Conservation (phyloP, 2,888 invertebrate species). For the Tipula lateralis region DNA sequence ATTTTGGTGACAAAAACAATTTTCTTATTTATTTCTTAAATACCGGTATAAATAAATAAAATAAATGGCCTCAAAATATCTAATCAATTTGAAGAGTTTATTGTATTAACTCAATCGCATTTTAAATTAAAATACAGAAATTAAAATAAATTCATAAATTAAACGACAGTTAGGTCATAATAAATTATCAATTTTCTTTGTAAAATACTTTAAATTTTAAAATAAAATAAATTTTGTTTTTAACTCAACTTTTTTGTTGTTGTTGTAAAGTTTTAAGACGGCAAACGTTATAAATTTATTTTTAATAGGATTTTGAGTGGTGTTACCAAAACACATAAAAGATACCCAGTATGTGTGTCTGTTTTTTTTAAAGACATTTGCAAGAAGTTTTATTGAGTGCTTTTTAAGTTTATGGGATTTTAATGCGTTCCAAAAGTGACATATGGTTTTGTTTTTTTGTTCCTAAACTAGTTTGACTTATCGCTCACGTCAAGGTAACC, state of each 20-base stretch:
- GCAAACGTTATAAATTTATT: background rate
- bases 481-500: background rate
- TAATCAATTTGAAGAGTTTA: background rate
- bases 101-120: background rate
- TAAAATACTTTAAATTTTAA: background rate
- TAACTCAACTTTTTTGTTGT: background rate
- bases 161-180: background rate
- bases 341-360: background rate
- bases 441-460: background rate
- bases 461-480: background rate
- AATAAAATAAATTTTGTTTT: background rate
- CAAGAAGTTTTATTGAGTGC: background rate
- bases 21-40: background rate
- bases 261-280: background rate
- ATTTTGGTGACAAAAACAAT: background rate
- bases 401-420: background rate
- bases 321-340: background rate
- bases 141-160: background rate
- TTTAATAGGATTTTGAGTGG: slow-evolving; percentile 24
- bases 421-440: background rate
- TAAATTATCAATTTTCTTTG: slow-evolving; percentile 11
- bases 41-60: background rate
- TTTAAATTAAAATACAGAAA: background rate
- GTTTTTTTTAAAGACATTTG: background rate
- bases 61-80: background rate